Base-by-base conservation (phyloP, 2,797 vertebrate genomes). In the Discoglossus pictus region DNA sequence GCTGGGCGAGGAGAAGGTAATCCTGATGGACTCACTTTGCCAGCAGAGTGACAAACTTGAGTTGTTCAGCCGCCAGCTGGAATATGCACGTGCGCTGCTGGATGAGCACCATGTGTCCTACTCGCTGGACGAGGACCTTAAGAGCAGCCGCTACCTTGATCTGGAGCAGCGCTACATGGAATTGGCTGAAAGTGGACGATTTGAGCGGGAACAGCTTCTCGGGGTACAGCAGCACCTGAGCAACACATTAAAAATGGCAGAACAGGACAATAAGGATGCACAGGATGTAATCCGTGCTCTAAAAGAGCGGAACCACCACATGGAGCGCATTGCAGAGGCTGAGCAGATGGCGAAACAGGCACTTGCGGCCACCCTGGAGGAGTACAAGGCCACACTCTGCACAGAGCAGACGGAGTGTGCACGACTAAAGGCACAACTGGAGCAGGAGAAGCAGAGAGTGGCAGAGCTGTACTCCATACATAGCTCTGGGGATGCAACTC, bases 161-260 rank as follows among this genome's bases (percentile, higher is more conserved):
- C 79, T 99, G 16, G 95, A 99, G 75, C 94, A 97, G 34, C 93
- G 97, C 1, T 99, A 96, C 1, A 83, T 87, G 78, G 95, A 99
- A 64, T 85, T 98, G 50, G 93, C 91, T 0, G 96, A 99, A 71
- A 99, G 94, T 0, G 92, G 92, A 5, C 94, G 93, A 35, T 98
- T 98, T 25, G 97, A 99, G 62, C 85, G 96, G 1, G 97, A 99
- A 76, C 97, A 99, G 80, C 90, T 99, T 6, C 81, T 99, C 1
- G 97, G 96, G 0, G 97, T 98, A 46, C 97, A 99, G 73, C 97
- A 99, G 67, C 96, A 98, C 61, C 68, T 99, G 18, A 98, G 95
- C 77, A 97, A 97, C 79, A 97, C 97, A 0, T 75, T 99, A 69
- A 98, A 99, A 82, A 97, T 98, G 96, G 96, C 97, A 0, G 97